phyloP scores from a whole-genome alignment of 2,888 invertebrate species.

The Mellilla xanthometata region DNA sequence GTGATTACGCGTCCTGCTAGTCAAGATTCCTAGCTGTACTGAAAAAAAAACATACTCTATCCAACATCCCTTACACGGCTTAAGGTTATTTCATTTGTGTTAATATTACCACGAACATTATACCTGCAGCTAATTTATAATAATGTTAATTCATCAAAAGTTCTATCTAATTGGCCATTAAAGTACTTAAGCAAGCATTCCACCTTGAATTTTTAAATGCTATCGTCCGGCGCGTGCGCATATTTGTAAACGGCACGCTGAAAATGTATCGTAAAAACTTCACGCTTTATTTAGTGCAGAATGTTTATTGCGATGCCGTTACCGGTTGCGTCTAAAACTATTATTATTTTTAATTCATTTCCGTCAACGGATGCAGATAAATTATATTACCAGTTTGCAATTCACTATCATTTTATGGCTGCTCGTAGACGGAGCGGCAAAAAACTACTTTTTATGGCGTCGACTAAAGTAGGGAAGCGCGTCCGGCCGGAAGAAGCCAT shows the following conservation, averaged over 20 bases:
- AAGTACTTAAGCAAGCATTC: constrained; percentile 23
- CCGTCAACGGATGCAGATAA: constrained; percentile 20
- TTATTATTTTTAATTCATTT: constrained; percentile 15
- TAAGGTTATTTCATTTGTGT: too few species aligned
- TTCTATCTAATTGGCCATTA: constrained; percentile 21
- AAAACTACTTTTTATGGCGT: constrained; percentile 25
- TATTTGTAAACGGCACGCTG: constrained; percentile 26
- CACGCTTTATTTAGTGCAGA: constrained; percentile 15
- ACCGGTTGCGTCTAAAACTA: constrained; percentile 2
- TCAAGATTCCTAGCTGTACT: too few species aligned
- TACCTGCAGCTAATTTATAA: constrained; percentile 11
- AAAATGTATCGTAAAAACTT: constrained; percentile 25
- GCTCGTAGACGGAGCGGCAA: constrained; percentile 5
- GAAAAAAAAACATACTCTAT: too few species aligned
- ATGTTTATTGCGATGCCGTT: constrained; percentile 16
- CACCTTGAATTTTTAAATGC: constrained; percentile 31
- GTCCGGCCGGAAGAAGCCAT: constrained; percentile 44
- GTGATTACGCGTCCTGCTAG: too few species aligned
- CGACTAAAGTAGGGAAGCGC: constrained; percentile 28
- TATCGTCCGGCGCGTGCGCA: constrained; percentile 25
- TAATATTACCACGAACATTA: too few species aligned
- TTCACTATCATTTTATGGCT: constrained; percentile 16
- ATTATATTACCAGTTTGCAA: constrained; percentile 20
- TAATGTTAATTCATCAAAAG: constrained; percentile 9
- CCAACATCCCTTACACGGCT: too few species aligned